These are phyloP conservation scores for Manis pentadactyla DNA, from an alignment of 2,797 vertebrate species.

Conservation along the genomic window DNA sequence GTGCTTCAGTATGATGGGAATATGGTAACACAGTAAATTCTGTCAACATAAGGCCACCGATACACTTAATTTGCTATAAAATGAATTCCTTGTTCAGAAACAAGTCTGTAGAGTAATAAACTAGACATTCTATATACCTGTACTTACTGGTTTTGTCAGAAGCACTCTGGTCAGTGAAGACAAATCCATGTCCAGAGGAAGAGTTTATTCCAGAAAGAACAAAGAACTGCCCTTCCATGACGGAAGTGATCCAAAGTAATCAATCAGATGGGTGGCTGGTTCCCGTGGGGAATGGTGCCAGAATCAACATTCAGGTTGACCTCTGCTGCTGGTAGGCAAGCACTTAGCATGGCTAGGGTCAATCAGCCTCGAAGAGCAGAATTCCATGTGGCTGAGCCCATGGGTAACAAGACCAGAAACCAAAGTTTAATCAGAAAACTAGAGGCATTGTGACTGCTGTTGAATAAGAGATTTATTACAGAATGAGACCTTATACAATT, in stretches of 20 bases:
- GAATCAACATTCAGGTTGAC: background rate
- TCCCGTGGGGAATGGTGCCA: background rate
- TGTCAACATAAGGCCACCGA: background rate
- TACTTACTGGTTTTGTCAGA: background rate
- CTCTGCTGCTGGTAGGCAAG: background rate
- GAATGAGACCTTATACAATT: background rate
- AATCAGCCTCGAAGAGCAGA: background rate
- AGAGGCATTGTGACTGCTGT: background rate
- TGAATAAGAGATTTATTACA: background rate
- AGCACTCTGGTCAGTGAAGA: background rate
- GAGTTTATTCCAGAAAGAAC: background rate
- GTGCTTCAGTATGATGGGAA: background rate
- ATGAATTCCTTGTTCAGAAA: slow-evolving; percentile 8
- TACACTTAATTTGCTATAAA: background rate
- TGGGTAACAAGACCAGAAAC: background rate
- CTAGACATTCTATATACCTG: background rate
- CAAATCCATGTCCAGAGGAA: background rate
- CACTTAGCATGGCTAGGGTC: background rate
- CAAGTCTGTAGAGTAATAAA: background rate
- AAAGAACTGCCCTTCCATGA: background rate
- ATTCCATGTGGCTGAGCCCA: background rate
- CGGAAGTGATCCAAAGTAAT: background rate
- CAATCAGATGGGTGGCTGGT: background rate
- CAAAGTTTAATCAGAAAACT: background rate
- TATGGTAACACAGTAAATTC: background rate